phyloP scores from a whole-genome alignment of 1,140 invertebrate species.

The Asbolus verrucosus region DNA sequence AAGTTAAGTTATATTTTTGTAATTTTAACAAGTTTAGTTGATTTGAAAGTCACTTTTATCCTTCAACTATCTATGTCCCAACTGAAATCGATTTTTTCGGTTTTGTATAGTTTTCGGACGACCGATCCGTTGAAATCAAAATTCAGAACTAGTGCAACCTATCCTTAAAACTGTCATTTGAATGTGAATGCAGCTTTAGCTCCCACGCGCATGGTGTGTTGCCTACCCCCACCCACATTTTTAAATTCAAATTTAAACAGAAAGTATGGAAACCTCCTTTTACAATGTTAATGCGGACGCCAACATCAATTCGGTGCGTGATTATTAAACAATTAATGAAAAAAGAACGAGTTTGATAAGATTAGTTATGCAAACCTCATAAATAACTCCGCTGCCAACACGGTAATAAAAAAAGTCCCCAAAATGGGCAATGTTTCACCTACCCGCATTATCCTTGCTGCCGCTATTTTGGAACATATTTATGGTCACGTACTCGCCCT shows the following conservation, averaged over 20 bases:
- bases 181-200: too few species aligned
- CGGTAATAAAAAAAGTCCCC: not conserved
- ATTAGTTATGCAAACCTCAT: slow-evolving; percentile 3
- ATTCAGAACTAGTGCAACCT: too few species aligned
- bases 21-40: too few species aligned
- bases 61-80: too few species aligned
- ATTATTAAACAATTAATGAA: not conserved
- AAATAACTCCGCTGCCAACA: not conserved
- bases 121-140: too few species aligned
- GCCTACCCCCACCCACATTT: not conserved
- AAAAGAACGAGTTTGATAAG: not conserved
- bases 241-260: not conserved
- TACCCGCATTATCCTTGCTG: slow-evolving; percentile 55
- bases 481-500: slow-evolving; percentile 91
- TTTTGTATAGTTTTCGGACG: too few species aligned
- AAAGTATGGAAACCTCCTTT: not conserved
- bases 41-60: too few species aligned
- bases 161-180: too few species aligned
- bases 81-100: too few species aligned
- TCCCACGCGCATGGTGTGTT: too few species aligned
- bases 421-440: too few species aligned
- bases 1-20: too few species aligned
- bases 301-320: not conserved
- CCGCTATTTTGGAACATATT: slow-evolving; percentile 73
- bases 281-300: not conserved